These are phyloP conservation scores for Cyrtonyx montezumae DNA, from an alignment of 2,113 vertebrate species.

Conservation along the genomic window DNA sequence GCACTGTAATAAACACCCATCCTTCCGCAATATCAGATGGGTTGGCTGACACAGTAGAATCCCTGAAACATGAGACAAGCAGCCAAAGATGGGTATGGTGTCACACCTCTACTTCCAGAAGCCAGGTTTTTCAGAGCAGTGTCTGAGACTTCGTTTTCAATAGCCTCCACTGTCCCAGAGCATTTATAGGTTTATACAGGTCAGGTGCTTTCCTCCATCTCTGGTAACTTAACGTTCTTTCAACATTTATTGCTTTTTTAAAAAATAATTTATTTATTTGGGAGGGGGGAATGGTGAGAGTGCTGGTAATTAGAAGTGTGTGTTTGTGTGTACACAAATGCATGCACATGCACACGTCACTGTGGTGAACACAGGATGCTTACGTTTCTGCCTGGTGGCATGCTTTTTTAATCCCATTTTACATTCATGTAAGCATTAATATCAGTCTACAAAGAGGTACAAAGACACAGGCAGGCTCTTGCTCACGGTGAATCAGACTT, in stretches of 20 bases:
- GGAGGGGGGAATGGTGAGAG: background rate
- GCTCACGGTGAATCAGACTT: background rate
- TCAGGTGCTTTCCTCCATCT: background rate
- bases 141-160: background rate
- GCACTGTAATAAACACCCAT: background rate
- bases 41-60: background rate
- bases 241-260: background rate
- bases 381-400: background rate
- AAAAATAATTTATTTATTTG: background rate
- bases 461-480: background rate
- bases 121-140: background rate
- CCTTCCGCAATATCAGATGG: background rate
- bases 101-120: background rate
- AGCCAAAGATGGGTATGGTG: background rate
- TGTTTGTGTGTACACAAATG: background rate
- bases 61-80: background rate
- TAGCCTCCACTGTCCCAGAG: accelerated
- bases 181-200: background rate
- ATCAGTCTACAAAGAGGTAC: background rate
- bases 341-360: too few species aligned
- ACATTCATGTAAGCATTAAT: background rate
- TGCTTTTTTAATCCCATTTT: background rate
- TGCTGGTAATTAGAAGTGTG: background rate
- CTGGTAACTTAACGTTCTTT: background rate
- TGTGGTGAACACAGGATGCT: background rate